A percentile compares a stretch with the other conserved stretches of the same genome.
Conservation (phyloP, 2,113 vertebrate species). For the Sinocyclocheilus anophthalmus region DNA sequence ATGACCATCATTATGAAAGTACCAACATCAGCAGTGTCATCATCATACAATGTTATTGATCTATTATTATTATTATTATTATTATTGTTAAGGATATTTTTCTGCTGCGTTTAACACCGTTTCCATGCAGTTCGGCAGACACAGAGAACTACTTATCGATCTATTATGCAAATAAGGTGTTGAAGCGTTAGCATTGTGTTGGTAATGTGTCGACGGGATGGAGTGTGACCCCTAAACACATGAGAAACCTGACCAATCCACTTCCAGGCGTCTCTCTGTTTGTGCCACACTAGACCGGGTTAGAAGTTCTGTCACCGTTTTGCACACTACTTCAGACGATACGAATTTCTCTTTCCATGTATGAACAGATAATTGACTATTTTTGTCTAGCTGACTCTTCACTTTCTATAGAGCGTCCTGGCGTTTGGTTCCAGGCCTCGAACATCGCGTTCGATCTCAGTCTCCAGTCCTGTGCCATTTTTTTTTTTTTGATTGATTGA, state of each 20-base stretch:
- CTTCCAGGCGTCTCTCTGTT: conserved; percentile 38
- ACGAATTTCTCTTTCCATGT: conserved; percentile 1
- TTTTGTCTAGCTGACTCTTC: neutral
- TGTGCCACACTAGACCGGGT: conserved; percentile 30
- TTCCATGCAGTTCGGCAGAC: conserved; percentile 46
- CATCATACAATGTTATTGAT: conserved; percentile 49
- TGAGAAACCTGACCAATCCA: conserved; percentile 41
- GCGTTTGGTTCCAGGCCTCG: neutral
- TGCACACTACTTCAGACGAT: conserved; percentile 22
- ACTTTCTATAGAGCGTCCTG: conserved; percentile 8
- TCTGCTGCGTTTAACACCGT: conserved; percentile 57
- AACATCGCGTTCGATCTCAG: neutral
- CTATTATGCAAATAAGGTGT: conserved; percentile 66
- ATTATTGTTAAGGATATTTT: conserved; percentile 48
- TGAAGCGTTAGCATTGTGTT: conserved; percentile 51
- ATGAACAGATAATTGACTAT: conserved; percentile 15
- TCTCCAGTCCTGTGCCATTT: neutral
- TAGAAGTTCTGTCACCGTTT: conserved; percentile 32
- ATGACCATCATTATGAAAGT: conserved; percentile 48
- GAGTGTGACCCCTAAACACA: conserved; percentile 26
- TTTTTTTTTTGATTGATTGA: neutral
- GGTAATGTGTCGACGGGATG: conserved; percentile 35
- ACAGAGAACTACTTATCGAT: conserved; percentile 50
- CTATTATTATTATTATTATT: conserved; percentile 41
- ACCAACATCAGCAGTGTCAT: conserved; percentile 54